phyloP scores from a whole-genome alignment of 2,113 vertebrate species.

The Cardinalis cardinalis region DNA sequence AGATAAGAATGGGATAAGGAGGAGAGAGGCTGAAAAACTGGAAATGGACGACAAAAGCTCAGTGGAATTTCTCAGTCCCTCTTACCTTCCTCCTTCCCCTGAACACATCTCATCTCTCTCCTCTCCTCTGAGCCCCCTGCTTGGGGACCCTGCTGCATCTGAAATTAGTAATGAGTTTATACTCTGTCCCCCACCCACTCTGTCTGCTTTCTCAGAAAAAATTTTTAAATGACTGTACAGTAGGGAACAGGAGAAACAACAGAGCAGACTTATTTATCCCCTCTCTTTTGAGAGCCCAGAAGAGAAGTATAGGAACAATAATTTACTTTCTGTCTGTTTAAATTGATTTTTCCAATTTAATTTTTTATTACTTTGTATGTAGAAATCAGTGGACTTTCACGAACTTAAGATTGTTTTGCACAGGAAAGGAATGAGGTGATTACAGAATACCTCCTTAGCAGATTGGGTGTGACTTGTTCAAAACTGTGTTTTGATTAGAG shows the following conservation, averaged over 20 bases:
- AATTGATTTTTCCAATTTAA: not conserved
- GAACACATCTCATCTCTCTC: not conserved
- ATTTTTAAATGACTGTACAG: not conserved
- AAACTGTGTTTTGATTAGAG: slow-evolving; percentile 19
- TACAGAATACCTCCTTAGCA: slow-evolving; percentile 5
- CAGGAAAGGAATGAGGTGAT: slow-evolving; percentile 33
- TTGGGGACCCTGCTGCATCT: not conserved
- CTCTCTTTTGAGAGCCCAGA: not conserved
- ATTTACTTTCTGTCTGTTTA: not conserved
- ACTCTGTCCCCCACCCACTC: not conserved
- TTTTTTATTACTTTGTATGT: not conserved
- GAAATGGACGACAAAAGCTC: not conserved
- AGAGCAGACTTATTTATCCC: not conserved
- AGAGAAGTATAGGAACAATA: not conserved
- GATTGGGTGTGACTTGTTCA: slow-evolving; percentile 41
- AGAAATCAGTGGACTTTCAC: not conserved
- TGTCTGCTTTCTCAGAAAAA: not conserved
- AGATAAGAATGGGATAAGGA: slow-evolving; percentile 12
- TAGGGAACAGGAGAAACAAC: not conserved
- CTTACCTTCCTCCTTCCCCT: not conserved
- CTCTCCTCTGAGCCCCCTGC: not conserved
- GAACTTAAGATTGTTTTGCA: slow-evolving; percentile 16
- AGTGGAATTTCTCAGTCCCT: not conserved
- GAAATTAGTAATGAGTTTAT: not conserved
- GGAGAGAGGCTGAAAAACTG: not conserved